phyloP scores from a whole-genome alignment of 2,888 invertebrate genomes.

The Thymelicus acteon region DNA sequence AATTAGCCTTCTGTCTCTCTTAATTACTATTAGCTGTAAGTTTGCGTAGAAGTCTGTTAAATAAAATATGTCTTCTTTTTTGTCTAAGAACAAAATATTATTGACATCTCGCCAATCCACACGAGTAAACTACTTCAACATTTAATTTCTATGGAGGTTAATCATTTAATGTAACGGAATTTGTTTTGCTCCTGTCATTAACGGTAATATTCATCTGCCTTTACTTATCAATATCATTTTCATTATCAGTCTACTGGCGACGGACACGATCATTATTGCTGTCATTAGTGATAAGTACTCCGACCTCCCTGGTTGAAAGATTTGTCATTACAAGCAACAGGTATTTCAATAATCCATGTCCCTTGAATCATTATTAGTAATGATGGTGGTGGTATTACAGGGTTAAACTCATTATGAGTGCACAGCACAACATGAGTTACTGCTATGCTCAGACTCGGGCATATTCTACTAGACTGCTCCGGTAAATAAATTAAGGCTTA shows the following conservation, averaged over 20 bases:
- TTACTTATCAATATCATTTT: conserved; percentile 3
- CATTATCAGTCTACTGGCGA: neutral
- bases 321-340: conserved; percentile 19
- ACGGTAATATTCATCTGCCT: conserved; percentile 1
- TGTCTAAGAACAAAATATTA: too few relatives aligned
- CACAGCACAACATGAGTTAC: neutral
- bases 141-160: neutral
- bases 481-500: too few relatives aligned
- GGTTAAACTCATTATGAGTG: neutral
- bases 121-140: neutral
- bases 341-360: conserved; percentile 7
- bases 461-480: too few relatives aligned
- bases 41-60: too few relatives aligned
- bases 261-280: neutral
- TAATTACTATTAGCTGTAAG: too few relatives aligned
- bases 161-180: conserved; percentile 2
- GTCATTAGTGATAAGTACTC: neutral
- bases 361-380: conserved; percentile 1
- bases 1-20: too few relatives aligned
- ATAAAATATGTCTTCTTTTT: too few relatives aligned
- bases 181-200: neutral
- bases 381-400: neutral
- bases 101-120: neutral
- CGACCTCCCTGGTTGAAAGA: conserved; percentile 11
- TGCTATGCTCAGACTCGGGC: too few relatives aligned